Conservation (phyloP, 2,113 vertebrate genomes). For the Petrocephalus microphthalmus region DNA sequence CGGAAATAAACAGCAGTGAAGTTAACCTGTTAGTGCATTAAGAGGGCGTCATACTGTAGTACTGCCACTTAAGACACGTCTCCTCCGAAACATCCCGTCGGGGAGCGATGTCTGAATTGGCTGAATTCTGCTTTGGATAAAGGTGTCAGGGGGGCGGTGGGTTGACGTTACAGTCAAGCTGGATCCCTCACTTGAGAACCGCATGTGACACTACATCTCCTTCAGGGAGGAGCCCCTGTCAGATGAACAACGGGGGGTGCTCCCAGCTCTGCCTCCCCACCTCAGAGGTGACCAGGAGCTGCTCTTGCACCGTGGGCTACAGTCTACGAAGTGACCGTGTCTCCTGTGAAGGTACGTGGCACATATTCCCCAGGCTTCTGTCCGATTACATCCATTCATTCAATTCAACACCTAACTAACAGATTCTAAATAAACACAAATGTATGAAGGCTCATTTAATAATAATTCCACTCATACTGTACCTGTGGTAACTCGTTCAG, state of each 20-base stretch:
- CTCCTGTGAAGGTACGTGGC: constrained; percentile 69
- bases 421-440: neutral
- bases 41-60: neutral
- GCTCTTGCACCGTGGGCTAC: constrained; percentile 76
- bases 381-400: neutral
- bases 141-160: neutral
- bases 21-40: neutral
- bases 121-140: neutral
- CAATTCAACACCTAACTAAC: neutral
- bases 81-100: neutral
- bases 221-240: constrained; percentile 73
- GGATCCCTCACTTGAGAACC: neutral
- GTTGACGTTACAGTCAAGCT: neutral
- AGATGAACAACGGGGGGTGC: constrained; percentile 75
- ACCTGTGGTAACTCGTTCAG: neutral
- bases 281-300: constrained; percentile 70
- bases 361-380: neutral
- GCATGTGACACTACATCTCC: neutral
- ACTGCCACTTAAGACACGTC: neutral
- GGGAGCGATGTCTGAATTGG: neutral
- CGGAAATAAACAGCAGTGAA: neutral
- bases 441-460: neutral
- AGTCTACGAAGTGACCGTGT: constrained; percentile 70
- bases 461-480: neutral
- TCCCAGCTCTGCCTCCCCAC: constrained; percentile 79